Conservation (phyloP, 1,140 invertebrate species). For the Drosophila mojavensis region DNA sequence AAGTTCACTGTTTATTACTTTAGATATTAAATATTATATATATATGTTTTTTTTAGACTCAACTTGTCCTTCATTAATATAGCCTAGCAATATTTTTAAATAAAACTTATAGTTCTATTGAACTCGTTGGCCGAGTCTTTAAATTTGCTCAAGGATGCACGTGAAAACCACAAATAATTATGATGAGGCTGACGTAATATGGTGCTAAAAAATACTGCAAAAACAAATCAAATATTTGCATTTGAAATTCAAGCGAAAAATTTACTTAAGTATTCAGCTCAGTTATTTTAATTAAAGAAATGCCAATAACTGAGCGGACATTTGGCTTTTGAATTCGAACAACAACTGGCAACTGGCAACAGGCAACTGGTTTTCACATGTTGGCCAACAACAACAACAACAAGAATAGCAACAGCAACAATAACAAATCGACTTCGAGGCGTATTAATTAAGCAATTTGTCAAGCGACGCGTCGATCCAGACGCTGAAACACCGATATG, state of each 20-base stretch:
- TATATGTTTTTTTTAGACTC: no score
- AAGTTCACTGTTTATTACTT: no score
- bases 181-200: conserved; percentile 24
- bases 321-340: conserved; percentile 37
- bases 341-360: background rate
- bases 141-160: conserved; percentile 46
- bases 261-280: conserved; percentile 31
- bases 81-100: background rate
- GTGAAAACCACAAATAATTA: conserved; percentile 51
- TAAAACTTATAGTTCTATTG: background rate
- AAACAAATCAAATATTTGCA: conserved; percentile 21
- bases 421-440: conserved; percentile 69
- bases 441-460: conserved; percentile 80
- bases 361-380: conserved; percentile 30
- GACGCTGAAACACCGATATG: conserved; percentile 45
- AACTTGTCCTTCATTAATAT: no score
- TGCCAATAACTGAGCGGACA: conserved; percentile 61
- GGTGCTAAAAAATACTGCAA: conserved; percentile 9
- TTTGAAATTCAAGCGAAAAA: conserved; percentile 27
- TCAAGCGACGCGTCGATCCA: conserved; percentile 58
- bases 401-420: conserved; percentile 55
- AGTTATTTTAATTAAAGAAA: conserved; percentile 61
- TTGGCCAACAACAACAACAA: conserved; percentile 1
- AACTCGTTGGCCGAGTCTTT: background rate
- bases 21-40: no score